Conservation (phyloP, 2,797 vertebrate species). For the Decapterus maruadsi region DNA sequence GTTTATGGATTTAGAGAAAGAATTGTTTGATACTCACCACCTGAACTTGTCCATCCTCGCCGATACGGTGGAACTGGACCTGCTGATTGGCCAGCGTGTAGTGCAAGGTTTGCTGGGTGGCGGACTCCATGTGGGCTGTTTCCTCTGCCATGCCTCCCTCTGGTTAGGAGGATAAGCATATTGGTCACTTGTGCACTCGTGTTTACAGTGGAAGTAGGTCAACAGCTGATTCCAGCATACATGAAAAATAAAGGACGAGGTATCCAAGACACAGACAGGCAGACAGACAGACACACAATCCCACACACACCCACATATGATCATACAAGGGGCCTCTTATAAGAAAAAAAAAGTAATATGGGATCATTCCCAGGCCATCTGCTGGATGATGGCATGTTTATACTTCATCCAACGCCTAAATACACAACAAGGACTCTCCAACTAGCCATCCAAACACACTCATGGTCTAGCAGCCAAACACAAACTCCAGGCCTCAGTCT, state of each 20-base stretch:
- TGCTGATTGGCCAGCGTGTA: conserved; percentile 93
- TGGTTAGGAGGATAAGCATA: conserved; percentile 73
- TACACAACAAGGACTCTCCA: conserved; percentile 75
- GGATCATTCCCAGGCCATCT: conserved; percentile 64
- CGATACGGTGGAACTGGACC: conserved; percentile 98
- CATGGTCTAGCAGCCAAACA: conserved; percentile 60
- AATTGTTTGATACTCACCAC: conserved; percentile 89
- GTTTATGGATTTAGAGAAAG: neutral
- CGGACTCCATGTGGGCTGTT: conserved; percentile 87
- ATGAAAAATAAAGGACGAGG: conserved; percentile 17
- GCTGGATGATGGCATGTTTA: conserved; percentile 76
- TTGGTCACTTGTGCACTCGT: conserved; percentile 7
- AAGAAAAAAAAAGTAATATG: conserved; percentile 1
- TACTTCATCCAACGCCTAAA: conserved; percentile 75
- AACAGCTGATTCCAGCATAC: conserved; percentile 21
- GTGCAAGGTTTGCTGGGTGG: conserved; percentile 94
- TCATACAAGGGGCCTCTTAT: conserved; percentile 35
- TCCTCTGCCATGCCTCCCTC: conserved; percentile 90
- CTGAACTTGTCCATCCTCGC: conserved; percentile 98
- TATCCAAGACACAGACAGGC: conserved; percentile 16
- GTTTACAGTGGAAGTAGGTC: conserved; percentile 15
- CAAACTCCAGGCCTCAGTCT: conserved; percentile 60
- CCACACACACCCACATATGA: conserved; percentile 14
- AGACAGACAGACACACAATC: conserved; percentile 7
- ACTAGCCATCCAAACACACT: conserved; percentile 70